phyloP scores from a whole-genome alignment of 1,140 invertebrate genomes.

The Heliconius melpomene region DNA sequence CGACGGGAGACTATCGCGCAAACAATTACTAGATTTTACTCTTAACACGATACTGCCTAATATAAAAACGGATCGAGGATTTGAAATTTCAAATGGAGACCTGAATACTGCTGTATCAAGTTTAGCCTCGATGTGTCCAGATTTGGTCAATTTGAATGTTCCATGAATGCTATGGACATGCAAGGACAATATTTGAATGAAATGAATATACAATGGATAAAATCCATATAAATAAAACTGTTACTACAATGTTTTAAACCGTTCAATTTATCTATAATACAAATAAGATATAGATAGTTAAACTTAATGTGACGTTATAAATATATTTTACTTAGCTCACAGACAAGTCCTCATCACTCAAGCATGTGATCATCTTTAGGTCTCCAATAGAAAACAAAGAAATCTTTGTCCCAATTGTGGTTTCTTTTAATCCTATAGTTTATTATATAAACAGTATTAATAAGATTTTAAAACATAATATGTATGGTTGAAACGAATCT shows the following conservation, averaged over 20 bases:
- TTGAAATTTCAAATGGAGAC: constrained; percentile 32
- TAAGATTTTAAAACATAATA: constrained; percentile 54
- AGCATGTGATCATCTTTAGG: constrained; percentile 11
- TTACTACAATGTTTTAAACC: not conserved
- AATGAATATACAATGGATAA: constrained; percentile 2
- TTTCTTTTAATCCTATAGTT: constrained; percentile 59
- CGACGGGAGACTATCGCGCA: constrained; percentile 41
- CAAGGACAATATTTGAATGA: not conserved
- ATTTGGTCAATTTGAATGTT: constrained; percentile 13
- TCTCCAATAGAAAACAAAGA: constrained; percentile 30
- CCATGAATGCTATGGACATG: not conserved
- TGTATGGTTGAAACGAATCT: constrained; percentile 35
- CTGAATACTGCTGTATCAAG: constrained; percentile 3
- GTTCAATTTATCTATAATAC: constrained; percentile 6
- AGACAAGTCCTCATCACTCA: constrained; percentile 1
- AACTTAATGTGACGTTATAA: constrained; percentile 1
- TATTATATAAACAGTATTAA: constrained; percentile 57
- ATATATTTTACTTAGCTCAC: not conserved
- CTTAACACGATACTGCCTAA: constrained; percentile 77
- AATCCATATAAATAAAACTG: constrained; percentile 16
- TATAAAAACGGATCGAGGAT: constrained; percentile 43
- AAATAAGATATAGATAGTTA: constrained; percentile 17
- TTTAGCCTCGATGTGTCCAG: not conserved
- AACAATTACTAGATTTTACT: constrained; percentile 73
- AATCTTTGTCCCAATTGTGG: constrained; percentile 42